Conservation (phyloP, 2,797 vertebrate species). For the Catharus ustulatus region DNA sequence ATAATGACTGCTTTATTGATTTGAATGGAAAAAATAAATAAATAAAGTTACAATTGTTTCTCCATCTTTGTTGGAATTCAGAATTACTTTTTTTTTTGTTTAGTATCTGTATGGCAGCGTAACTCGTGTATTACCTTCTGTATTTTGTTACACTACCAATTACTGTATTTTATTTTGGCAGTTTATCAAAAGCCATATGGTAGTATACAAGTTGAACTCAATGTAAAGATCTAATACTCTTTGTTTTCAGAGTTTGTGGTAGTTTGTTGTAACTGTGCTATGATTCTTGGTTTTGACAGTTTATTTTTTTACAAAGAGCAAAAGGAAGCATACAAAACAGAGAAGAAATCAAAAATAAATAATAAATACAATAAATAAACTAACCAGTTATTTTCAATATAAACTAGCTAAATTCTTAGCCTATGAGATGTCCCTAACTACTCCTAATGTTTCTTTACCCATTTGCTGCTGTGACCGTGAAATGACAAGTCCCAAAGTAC, state of each 20-base stretch:
- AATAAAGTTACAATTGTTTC: not conserved
- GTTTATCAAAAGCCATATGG: not conserved
- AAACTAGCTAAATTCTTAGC: not conserved
- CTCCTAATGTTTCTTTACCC: not conserved
- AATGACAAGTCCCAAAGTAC: not conserved
- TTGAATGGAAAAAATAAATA: not conserved
- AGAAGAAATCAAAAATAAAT: not conserved
- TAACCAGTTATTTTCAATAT: not conserved
- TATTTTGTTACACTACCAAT: not conserved
- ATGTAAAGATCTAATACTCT: not conserved
- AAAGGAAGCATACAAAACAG: not conserved
- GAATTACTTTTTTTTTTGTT: not conserved
- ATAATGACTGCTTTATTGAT: not conserved
- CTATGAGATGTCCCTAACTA: not conserved
- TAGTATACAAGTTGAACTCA: not conserved
- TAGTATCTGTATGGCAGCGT: not conserved
- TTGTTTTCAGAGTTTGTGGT: not conserved
- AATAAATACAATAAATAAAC: not conserved
- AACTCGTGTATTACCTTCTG: not conserved
- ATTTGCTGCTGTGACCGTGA: not conserved
- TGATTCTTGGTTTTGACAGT: not conserved
- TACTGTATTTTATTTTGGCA: slow-evolving; percentile 18
- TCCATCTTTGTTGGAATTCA: not conserved
- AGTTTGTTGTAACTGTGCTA: not conserved
- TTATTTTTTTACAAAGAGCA: not conserved